These are phyloP conservation scores for Drosophila subobscura DNA, from an alignment of 1,140 invertebrate genomes.

Conservation along the genomic window DNA sequence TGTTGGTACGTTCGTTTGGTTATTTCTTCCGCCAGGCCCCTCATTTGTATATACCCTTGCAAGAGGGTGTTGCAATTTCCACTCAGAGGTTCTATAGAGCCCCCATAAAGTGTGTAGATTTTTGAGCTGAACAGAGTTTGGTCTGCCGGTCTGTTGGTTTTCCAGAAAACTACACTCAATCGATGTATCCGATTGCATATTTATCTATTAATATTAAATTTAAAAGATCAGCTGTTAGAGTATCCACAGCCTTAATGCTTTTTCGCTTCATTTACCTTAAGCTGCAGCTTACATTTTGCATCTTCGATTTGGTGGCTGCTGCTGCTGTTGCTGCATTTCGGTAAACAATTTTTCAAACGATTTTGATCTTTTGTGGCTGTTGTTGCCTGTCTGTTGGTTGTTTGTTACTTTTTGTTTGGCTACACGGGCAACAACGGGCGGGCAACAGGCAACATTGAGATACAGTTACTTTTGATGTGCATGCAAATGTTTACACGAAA, in stretches of 20 bases:
- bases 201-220: too few species aligned
- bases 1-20: slow-evolving; percentile 24
- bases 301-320: slow-evolving; percentile 39
- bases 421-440: not conserved
- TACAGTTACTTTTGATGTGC: slow-evolving; percentile 61
- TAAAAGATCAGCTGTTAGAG: too few species aligned
- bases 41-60: too few species aligned
- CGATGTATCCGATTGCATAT: too few species aligned
- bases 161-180: too few species aligned
- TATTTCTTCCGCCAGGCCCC: slow-evolving; percentile 15
- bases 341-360: slow-evolving; percentile 55
- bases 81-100: too few species aligned
- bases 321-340: slow-evolving; percentile 30
- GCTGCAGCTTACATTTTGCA: slow-evolving; percentile 17
- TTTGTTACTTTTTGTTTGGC: slow-evolving; percentile 44
- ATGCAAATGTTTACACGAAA: slow-evolving; percentile 59
- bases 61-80: too few species aligned
- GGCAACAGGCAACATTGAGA: slow-evolving; percentile 19
- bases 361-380: slow-evolving; percentile 50
- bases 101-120: too few species aligned
- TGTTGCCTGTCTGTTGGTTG: slow-evolving; percentile 31
- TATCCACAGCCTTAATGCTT: not conserved
- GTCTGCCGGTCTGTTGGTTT: too few species aligned
- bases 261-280: not conserved
- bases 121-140: too few species aligned